phyloP scores from a whole-genome alignment of 2,888 invertebrate species.

The Athripsodes cinereus region DNA sequence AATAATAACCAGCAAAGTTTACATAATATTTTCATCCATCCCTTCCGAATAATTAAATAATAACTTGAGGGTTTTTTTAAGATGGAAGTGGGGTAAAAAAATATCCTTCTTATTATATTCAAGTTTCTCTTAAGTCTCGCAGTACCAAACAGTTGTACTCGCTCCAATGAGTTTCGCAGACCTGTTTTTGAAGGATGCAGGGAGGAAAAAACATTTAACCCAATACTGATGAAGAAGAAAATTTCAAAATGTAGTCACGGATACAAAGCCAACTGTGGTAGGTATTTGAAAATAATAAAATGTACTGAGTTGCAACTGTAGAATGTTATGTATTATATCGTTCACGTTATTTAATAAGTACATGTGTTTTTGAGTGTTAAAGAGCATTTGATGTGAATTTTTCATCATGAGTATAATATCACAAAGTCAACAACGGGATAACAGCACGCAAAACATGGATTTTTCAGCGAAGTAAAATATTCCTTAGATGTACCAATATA shows the following conservation, averaged over 20 bases:
- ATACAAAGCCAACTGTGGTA: too few species aligned
- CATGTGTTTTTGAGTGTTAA: too few species aligned
- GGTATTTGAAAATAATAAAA: too few species aligned
- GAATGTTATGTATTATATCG: too few species aligned
- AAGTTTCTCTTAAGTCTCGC: neutral
- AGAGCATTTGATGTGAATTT: too few species aligned
- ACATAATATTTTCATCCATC: neutral
- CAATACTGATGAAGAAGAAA: too few species aligned
- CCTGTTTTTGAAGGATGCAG: neutral
- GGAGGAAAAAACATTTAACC: too few species aligned
- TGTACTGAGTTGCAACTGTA: too few species aligned
- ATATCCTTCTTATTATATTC: neutral
- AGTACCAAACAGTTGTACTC: too few species aligned
- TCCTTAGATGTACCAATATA: neutral
- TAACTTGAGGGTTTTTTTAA: neutral
- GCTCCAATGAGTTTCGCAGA: neutral
- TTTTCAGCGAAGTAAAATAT: neutral
- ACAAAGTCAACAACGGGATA: neutral
- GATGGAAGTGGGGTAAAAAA: neutral
- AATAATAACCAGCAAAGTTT: too few species aligned
- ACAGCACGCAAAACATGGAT: constrained; percentile 1
- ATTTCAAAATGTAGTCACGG: too few species aligned
- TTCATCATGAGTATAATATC: neutral
- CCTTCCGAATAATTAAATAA: constrained; percentile 1
- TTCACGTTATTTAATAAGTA: too few species aligned